These are phyloP conservation scores for Osmerus mordax DNA, from an alignment of 2,113 vertebrate species.

Conservation along the genomic window DNA sequence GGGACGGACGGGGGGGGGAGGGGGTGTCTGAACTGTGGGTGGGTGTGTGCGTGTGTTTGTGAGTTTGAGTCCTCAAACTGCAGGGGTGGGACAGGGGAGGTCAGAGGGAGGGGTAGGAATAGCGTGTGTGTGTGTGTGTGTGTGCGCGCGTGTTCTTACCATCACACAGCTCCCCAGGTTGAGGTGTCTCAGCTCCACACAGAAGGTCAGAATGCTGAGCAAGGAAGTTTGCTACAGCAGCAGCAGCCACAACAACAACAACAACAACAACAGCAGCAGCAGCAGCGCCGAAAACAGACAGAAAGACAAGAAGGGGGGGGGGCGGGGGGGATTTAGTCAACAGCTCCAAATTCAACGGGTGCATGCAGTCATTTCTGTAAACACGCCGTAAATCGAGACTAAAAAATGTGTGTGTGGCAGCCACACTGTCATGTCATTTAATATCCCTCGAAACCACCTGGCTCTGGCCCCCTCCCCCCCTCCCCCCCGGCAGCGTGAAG, in stretches of 20 bases:
- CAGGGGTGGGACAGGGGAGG: neutral
- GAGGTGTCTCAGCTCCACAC: slow-evolving; percentile 89
- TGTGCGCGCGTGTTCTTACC: slow-evolving; percentile 73
- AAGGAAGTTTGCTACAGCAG: slow-evolving; percentile 89
- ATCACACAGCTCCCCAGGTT: slow-evolving; percentile 94
- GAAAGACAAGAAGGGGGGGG: slow-evolving; percentile 53
- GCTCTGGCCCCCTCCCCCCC: neutral
- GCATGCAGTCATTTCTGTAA: neutral
- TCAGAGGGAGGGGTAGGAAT: neutral
- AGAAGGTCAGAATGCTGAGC: slow-evolving; percentile 96
- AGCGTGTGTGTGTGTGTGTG: slow-evolving; percentile 4
- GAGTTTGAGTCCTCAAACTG: neutral
- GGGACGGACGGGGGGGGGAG: neutral
- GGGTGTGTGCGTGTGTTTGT: neutral
- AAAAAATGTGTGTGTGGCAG: slow-evolving; percentile 4
- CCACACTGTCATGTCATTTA: slow-evolving; percentile 15
- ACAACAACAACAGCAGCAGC: slow-evolving; percentile 41
- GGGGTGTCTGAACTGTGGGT: neutral
- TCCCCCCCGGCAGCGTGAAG: no score
- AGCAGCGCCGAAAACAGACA: slow-evolving; percentile 53
- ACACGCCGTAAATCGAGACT: slow-evolving; percentile 12
- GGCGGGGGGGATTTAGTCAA: neutral
- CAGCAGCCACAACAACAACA: slow-evolving; percentile 41
- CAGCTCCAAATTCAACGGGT: neutral
- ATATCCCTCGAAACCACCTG: slow-evolving; percentile 25